Evolutionary conservation across 2,797 vertebrate species (phyloP).

Genomic region (Syngnathus acus): DNA sequence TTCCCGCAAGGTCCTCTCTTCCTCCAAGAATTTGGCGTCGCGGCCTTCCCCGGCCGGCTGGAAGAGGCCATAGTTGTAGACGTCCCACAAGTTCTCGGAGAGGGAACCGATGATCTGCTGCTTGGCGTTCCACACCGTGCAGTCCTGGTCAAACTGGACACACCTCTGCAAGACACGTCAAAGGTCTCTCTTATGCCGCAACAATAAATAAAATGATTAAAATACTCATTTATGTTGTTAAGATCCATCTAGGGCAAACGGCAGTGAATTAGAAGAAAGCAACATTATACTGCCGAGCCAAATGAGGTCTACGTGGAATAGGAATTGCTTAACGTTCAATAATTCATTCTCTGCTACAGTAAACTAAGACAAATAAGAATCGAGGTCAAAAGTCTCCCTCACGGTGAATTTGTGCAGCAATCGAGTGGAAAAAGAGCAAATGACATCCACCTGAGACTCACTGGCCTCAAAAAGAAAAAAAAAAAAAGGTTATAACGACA

Average conservation of each 20-base stretch:
- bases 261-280: too few species aligned
- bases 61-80: constrained; percentile 91
- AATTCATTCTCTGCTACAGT: not conserved
- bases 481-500: constrained; percentile 15
- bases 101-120: constrained; percentile 89
- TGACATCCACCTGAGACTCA: constrained; percentile 1
- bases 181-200: constrained; percentile 1
- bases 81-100: constrained; percentile 84
- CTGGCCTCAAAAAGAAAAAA: constrained; percentile 12
- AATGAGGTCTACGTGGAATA: not conserved
- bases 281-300: too few species aligned
- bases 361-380: not conserved
- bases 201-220: not conserved
- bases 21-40: constrained; percentile 89
- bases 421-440: not conserved
- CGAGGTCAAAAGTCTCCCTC: not conserved
- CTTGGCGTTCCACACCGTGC: constrained; percentile 86
- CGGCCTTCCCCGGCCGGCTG: constrained; percentile 87
- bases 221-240: too few species aligned
- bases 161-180: constrained; percentile 73
- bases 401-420: not conserved
- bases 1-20: constrained; percentile 79
- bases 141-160: constrained; percentile 86
- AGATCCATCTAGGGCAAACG: too few species aligned
- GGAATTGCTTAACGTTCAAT: not conserved